A percentile compares a stretch with the other conserved stretches of the same genome.
Evolutionary conservation across 2,113 vertebrate genomes (phyloP).

Genomic region (Pseudopodoces humilis): DNA sequence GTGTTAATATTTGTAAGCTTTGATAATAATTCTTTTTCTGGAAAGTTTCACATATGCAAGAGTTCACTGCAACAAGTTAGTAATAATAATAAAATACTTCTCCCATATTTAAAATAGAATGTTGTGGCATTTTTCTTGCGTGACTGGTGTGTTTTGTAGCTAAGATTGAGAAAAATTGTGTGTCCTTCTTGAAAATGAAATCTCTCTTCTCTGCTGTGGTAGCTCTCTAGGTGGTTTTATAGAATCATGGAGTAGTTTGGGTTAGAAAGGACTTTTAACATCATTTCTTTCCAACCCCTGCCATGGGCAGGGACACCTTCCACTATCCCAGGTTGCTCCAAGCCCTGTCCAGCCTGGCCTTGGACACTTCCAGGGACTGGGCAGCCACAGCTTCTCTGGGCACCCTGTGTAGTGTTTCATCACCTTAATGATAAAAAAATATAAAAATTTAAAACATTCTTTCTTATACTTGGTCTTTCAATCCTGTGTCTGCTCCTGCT

Average conservation of each 20-base stretch:
- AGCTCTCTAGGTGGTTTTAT: not conserved
- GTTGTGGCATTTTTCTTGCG: accelerated
- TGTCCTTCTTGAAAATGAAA: not conserved
- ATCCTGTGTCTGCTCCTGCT: not conserved
- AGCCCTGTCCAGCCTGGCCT: accelerated
- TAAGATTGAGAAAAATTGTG: not conserved
- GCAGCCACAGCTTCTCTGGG: not conserved
- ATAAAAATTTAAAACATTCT: not conserved
- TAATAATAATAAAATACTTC: not conserved
- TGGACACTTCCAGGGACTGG: not conserved
- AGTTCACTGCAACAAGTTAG: not conserved
- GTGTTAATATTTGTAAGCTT: not conserved
- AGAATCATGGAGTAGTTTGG: not conserved
- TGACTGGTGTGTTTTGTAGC: not conserved
- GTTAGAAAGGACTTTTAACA: not conserved
- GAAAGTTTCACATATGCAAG: not conserved
- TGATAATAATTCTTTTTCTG: not conserved
- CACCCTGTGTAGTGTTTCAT: not conserved
- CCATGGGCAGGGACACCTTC: not conserved
- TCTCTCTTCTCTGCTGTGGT: not conserved
- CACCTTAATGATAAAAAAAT: not conserved
- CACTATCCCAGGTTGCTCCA: not conserved
- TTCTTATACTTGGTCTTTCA: not conserved
- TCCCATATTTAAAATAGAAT: not conserved
- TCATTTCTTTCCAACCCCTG: accelerated